These are phyloP conservation scores for Pyrochroa serraticornis DNA, from an alignment of 2,888 invertebrate genomes.

Conservation along the genomic window DNA sequence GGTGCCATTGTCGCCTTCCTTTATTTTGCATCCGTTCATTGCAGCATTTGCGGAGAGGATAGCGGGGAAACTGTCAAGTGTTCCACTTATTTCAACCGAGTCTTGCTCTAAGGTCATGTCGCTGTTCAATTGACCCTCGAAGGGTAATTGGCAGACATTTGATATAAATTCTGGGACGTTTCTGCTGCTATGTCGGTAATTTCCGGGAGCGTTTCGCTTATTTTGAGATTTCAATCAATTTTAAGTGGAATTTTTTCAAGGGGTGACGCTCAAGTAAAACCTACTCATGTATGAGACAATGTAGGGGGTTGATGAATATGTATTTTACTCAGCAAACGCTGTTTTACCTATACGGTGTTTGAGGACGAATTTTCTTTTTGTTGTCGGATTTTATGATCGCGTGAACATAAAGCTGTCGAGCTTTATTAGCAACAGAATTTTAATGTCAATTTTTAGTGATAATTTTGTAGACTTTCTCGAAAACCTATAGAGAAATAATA, in stretches of 20 bases:
- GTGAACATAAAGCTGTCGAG: background rate
- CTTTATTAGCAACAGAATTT: conserved; percentile 5
- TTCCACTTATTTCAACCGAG: no score
- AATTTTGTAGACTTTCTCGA: conserved; percentile 3
- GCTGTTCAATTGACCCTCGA: background rate
- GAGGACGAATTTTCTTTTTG: background rate
- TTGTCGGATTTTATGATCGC: conserved; percentile 1
- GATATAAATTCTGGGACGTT: background rate
- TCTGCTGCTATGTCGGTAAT: background rate
- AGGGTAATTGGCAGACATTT: background rate
- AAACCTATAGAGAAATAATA: no score
- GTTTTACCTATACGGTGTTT: no score
- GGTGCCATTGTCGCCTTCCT: no score
- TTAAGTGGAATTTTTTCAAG: background rate
- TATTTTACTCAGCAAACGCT: no score
- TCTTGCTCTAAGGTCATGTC: background rate
- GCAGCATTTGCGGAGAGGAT: no score
- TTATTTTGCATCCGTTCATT: no score
- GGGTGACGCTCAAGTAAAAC: background rate
- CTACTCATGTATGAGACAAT: no score
- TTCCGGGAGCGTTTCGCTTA: background rate
- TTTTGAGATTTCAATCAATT: background rate
- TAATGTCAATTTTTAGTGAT: background rate
- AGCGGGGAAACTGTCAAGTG: no score
- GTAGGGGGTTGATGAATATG: no score